Percentiles rank a stretch among this genome's conserved stretches.
Evolutionary conservation across 2,113 vertebrate species (phyloP).

Genomic region (Dromas ardeola): DNA sequence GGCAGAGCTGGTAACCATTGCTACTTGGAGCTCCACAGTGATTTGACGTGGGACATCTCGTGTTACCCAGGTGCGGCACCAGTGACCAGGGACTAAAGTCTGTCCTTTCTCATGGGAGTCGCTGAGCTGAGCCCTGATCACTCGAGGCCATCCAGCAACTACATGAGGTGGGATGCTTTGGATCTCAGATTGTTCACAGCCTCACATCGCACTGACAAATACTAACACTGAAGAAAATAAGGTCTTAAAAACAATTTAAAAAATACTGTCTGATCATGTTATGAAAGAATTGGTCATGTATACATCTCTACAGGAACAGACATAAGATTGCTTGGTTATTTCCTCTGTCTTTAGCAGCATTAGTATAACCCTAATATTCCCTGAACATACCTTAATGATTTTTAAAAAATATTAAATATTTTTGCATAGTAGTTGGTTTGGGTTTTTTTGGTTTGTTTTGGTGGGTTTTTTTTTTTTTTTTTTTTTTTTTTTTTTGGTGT

Average conservation of each 20-base stretch:
- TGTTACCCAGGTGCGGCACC: not conserved
- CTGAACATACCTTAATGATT: not conserved
- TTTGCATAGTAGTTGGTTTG: not conserved
- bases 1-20: not conserved
- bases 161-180: not conserved
- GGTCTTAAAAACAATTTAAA: not conserved
- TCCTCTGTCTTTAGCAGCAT: not conserved
- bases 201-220: not conserved
- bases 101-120: not conserved
- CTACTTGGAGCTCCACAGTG: fast-evolving
- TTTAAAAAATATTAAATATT: not conserved
- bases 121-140: not conserved
- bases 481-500: no score
- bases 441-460: no score
- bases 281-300: not conserved
- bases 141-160: not conserved
- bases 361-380: not conserved
- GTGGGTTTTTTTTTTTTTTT: no score
- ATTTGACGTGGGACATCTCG: fast-evolving
- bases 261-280: not conserved
- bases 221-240: not conserved
- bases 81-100: not conserved
- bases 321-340: not conserved
- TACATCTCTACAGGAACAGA: not conserved
- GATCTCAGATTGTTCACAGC: not conserved